Evolutionary conservation across 2,888 invertebrate species (phyloP).

Genomic region (Acleris sparsana): DNA sequence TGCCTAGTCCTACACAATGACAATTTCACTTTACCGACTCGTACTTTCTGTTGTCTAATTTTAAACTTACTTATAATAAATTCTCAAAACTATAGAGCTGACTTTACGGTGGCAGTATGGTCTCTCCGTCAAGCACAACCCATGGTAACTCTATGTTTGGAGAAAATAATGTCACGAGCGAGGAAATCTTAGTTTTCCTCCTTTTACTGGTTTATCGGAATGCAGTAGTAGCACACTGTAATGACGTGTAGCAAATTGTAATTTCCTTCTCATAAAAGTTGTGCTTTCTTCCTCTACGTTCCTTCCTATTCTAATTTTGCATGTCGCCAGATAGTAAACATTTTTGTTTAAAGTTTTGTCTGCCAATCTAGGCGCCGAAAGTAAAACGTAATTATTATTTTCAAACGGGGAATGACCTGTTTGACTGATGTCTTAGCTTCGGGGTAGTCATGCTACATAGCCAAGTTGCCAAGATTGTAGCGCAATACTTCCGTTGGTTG

Average conservation of each 20-base stretch:
- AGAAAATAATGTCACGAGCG: constrained; percentile 12
- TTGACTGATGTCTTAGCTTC: too few species aligned
- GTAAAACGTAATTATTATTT: too few species aligned
- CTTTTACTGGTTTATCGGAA: constrained; percentile 20
- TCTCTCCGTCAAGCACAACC: too few species aligned
- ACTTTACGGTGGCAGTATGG: too few species aligned
- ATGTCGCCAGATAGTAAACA: background rate
- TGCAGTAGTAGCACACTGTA: constrained; percentile 15
- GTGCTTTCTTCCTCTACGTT: background rate
- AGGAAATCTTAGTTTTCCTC: constrained; percentile 24
- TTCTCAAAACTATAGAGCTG: too few species aligned
- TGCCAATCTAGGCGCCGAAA: too few species aligned
- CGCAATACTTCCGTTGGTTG: constrained; percentile 1
- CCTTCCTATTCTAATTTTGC: background rate
- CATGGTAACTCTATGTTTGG: background rate
- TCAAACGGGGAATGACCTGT: too few species aligned
- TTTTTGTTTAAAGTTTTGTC: too few species aligned
- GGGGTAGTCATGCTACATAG: background rate
- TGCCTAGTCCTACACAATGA: too few species aligned
- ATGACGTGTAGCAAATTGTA: constrained; percentile 16
- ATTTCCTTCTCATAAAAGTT: constrained; percentile 2
- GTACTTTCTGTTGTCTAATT: too few species aligned
- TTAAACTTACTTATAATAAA: too few species aligned
- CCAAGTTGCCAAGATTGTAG: background rate
- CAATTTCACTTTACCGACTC: too few species aligned